Evolutionary conservation across 2,113 vertebrate species (phyloP).

Genomic region (Spea multiplicata): DNA sequence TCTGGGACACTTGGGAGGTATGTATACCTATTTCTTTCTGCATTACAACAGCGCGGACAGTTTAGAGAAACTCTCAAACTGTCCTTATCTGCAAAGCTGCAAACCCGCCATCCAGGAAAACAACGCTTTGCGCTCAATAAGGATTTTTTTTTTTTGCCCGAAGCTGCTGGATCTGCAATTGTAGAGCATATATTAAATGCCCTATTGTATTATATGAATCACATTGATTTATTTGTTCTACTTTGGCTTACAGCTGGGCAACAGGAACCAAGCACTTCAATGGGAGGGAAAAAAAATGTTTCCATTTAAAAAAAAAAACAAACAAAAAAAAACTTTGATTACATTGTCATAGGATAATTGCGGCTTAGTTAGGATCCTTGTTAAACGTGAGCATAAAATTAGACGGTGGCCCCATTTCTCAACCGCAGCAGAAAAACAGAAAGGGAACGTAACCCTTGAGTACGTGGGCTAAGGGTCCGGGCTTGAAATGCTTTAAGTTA

Average conservation of each 20-base stretch:
- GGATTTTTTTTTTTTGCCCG: not conserved
- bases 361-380: not conserved
- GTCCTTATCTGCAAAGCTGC: not conserved
- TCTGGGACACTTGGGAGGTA: too few species aligned
- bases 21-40: too few species aligned
- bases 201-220: slow-evolving; percentile 1
- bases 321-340: not conserved
- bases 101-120: not conserved
- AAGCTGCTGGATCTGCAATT: not conserved
- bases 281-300: not conserved
- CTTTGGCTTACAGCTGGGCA: not conserved
- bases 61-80: too few species aligned
- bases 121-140: not conserved
- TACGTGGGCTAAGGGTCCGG: too few species aligned
- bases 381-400: not conserved
- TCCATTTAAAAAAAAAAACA: not conserved
- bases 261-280: not conserved
- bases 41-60: too few species aligned
- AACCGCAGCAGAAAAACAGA: not conserved
- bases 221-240: slow-evolving; percentile 2
- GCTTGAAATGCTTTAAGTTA: too few species aligned
- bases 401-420: not conserved
- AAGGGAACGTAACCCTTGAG: too few species aligned
- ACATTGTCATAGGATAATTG: not conserved
- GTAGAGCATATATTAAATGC: not conserved